phyloP scores from a whole-genome alignment of 2,113 vertebrate genomes.

The Origma solitaria region DNA sequence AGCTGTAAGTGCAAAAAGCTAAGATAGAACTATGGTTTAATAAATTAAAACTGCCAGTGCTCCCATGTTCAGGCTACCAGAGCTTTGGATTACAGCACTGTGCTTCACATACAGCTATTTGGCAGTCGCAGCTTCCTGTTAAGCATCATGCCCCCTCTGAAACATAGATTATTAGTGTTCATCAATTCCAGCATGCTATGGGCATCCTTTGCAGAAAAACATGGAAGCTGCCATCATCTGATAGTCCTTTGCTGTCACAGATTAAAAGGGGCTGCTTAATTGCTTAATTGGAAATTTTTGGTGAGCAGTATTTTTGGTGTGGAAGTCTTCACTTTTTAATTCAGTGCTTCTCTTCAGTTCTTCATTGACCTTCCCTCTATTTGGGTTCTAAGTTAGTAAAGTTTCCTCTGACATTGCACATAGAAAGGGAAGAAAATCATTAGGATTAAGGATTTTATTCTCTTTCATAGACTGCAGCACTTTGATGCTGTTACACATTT shows the following conservation, averaged over 20 bases:
- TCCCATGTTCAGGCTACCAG: background rate
- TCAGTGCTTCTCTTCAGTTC: background rate
- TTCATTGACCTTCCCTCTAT: background rate
- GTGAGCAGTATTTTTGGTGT: background rate
- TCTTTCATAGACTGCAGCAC: background rate
- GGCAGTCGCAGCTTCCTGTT: background rate
- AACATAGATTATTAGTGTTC: background rate
- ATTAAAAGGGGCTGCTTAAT: background rate
- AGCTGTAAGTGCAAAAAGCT: background rate
- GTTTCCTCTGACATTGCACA: background rate
- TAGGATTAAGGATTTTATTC: background rate
- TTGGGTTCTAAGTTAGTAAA: background rate
- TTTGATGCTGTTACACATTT: background rate
- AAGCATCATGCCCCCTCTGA: background rate
- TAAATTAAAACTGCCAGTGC: background rate
- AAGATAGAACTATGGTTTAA: background rate
- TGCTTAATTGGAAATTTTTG: background rate
- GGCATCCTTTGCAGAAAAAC: background rate
- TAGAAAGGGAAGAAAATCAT: background rate
- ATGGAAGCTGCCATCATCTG: background rate
- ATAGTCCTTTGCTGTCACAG: background rate
- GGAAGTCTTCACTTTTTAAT: background rate
- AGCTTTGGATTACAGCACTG: background rate
- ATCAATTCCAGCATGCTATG: background rate
- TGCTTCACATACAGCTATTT: background rate